phyloP scores from a whole-genome alignment of 2,888 invertebrate genomes.

The Linnaemya vulpina region DNA sequence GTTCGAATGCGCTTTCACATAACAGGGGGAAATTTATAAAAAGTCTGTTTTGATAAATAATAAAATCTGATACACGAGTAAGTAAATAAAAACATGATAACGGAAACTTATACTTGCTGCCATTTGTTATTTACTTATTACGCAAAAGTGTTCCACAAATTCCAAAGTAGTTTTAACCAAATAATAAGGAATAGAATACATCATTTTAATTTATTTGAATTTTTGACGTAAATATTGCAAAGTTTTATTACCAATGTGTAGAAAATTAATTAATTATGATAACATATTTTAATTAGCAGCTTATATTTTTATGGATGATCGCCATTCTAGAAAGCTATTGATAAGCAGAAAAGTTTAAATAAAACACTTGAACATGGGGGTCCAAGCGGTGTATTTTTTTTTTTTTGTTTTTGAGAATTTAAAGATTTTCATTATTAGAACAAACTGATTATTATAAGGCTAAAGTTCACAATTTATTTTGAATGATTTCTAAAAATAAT shows the following conservation, averaged over 20 bases:
- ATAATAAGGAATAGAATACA: not conserved
- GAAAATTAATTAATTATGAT: not conserved
- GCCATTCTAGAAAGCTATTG: not conserved
- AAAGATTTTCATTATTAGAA: too few relatives aligned
- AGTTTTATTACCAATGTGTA: not conserved
- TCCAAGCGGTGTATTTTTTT: too few relatives aligned
- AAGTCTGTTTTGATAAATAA: too few relatives aligned
- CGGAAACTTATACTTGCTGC: not conserved
- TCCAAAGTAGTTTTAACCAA: not conserved
- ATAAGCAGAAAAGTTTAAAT: not conserved
- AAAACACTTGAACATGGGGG: not conserved
- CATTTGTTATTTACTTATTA: not conserved
- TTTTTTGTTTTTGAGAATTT: too few relatives aligned
- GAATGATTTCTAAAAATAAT: too few relatives aligned
- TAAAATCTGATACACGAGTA: too few relatives aligned
- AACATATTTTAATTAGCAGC: not conserved
- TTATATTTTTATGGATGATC: not conserved
- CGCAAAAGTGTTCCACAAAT: not conserved
- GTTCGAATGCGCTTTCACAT: too few relatives aligned
- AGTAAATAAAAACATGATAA: too few relatives aligned
- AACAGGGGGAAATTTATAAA: too few relatives aligned
- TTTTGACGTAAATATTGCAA: not conserved
- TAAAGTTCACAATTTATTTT: too few relatives aligned
- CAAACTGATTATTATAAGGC: too few relatives aligned
- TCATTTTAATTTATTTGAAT: not conserved